These are phyloP conservation scores for Reticulitermes lucifugus DNA, from an alignment of 2,888 invertebrate genomes.

Conservation along the genomic window DNA sequence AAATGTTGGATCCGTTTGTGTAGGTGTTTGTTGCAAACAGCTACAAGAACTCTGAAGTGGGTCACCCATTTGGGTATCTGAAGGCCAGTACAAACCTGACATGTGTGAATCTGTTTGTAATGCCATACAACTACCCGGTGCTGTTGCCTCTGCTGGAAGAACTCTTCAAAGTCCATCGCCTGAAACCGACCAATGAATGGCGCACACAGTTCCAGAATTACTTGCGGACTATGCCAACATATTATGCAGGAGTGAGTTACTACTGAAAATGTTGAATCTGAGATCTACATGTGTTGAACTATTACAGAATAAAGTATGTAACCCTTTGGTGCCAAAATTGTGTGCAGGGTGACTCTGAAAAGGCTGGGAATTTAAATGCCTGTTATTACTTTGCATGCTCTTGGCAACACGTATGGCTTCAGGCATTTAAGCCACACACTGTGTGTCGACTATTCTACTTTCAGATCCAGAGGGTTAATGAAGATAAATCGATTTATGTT, in stretches of 20 bases:
- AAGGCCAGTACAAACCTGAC: conserved; percentile 95
- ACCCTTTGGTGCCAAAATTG: neutral
- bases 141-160: conserved; percentile 93
- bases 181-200: conserved; percentile 94
- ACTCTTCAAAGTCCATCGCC: conserved; percentile 90
- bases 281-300: neutral
- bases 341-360: too few species aligned
- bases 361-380: too few species aligned
- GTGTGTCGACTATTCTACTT: too few species aligned
- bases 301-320: neutral
- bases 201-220: conserved; percentile 93
- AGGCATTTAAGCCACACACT: too few species aligned
- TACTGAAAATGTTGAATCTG: conserved; percentile 9
- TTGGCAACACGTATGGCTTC: too few species aligned
- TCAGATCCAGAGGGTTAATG: too few species aligned
- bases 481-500: neutral
- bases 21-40: conserved; percentile 92
- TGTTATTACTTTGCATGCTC: too few species aligned
- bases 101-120: conserved; percentile 95
- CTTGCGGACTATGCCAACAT: conserved; percentile 95
- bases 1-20: conserved; percentile 51
- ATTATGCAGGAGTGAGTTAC: conserved; percentile 82
- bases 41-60: conserved; percentile 88
- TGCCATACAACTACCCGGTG: conserved; percentile 99
- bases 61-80: conserved; percentile 96